Conservation (phyloP, 2,888 invertebrate genomes). For the Melinopterus prodromus region DNA sequence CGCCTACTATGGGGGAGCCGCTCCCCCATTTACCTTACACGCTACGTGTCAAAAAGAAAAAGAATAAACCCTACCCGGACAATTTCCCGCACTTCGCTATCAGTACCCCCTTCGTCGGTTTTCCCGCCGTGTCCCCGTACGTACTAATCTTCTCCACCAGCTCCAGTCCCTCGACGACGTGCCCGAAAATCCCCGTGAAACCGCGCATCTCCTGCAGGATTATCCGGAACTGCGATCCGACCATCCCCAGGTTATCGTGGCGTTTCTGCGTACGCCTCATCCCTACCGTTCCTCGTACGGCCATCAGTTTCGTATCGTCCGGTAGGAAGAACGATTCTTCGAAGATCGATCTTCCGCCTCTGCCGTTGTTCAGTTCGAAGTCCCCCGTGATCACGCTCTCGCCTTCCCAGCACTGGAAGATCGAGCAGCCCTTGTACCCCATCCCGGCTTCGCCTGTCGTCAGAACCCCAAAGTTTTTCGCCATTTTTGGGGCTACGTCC, state of each 20-base stretch:
- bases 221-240: conserved; percentile 86
- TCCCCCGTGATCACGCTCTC: conserved; percentile 85
- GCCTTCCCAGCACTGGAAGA: conserved; percentile 85
- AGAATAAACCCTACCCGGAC: conserved; percentile 52
- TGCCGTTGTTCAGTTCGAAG: conserved; percentile 82
- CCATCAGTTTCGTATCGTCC: conserved; percentile 80
- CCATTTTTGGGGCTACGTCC: conserved; percentile 83
- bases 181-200: conserved; percentile 84
- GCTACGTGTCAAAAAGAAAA: conserved; percentile 43
- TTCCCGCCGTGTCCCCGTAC: conserved; percentile 79
- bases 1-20: background rate
- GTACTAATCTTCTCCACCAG: conserved; percentile 81
- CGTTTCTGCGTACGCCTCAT: conserved; percentile 84
- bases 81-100: conserved; percentile 80
- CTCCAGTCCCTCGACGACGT: conserved; percentile 81
- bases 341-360: conserved; percentile 80
- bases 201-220: conserved; percentile 84
- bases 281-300: conserved; percentile 80
- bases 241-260: conserved; percentile 81
- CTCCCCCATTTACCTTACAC: conserved; percentile 18
- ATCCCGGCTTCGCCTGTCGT: conserved; percentile 77
- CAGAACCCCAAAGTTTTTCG: conserved; percentile 78
- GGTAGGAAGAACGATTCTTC: conserved; percentile 83
- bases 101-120: conserved; percentile 77
- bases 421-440: conserved; percentile 81